Percentiles rank a stretch among this genome's conserved stretches.
Evolutionary conservation across 2,797 vertebrate species (phyloP).

Genomic region (Eulemur mongoz): DNA sequence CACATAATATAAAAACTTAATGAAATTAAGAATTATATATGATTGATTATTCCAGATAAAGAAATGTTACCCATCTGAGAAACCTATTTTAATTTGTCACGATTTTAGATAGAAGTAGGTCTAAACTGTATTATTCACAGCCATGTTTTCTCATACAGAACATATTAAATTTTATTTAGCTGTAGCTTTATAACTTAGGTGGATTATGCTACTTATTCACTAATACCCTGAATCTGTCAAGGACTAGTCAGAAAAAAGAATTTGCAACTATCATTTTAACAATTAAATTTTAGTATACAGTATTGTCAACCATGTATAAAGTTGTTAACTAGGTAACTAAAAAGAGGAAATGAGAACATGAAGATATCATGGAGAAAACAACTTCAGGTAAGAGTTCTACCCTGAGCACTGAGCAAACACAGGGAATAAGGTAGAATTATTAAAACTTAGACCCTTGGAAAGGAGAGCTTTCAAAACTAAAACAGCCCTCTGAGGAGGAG

Average conservation of each 20-base stretch:
- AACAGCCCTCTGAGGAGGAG: background rate
- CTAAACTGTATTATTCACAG: background rate
- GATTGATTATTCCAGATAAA: background rate
- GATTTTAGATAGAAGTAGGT: background rate
- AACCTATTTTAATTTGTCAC: background rate
- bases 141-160: background rate
- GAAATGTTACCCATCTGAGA: background rate
- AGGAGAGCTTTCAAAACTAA: background rate
- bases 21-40: conserved; percentile 13
- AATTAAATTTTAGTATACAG: background rate
- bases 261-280: background rate
- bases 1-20: background rate
- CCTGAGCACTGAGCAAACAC: background rate
- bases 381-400: background rate
- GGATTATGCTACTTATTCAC: background rate
- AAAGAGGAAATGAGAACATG: background rate
- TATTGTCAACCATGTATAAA: background rate
- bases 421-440: background rate
- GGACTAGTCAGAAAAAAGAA: background rate
- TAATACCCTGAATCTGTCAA: background rate
- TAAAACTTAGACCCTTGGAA: background rate
- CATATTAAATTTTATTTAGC: background rate
- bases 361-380: background rate
- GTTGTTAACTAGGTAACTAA: background rate
- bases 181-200: background rate